phyloP scores from a whole-genome alignment of 2,888 invertebrate species.

The Timema cristinae region DNA sequence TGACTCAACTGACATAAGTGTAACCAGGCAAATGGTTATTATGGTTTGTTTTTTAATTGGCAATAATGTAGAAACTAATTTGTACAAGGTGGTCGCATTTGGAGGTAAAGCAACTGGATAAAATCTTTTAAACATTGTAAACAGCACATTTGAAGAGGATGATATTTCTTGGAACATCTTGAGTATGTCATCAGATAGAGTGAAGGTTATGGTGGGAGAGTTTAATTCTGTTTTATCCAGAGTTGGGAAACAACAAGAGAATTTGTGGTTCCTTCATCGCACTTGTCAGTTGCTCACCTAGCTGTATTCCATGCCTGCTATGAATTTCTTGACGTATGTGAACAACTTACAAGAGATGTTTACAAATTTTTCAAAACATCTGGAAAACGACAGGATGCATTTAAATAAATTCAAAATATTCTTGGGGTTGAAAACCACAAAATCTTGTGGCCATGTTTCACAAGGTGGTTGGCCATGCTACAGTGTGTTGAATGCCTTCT shows the following conservation, averaged over 20 bases:
- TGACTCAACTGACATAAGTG: slow-evolving; percentile 6
- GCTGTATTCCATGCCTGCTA: slow-evolving; percentile 14
- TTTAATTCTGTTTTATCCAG: slow-evolving; percentile 9
- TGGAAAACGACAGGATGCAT: slow-evolving; percentile 9
- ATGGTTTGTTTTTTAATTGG: neutral
- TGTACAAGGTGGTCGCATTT: slow-evolving; percentile 2
- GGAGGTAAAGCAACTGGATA: neutral
- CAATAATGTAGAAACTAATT: neutral
- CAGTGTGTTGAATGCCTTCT: slow-evolving; percentile 11
- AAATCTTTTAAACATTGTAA: neutral
- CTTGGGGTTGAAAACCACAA: slow-evolving; percentile 6
- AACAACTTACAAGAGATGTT: slow-evolving; percentile 14
- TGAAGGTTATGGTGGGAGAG: neutral
- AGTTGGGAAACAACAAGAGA: slow-evolving; percentile 4
- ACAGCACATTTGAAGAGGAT: neutral
- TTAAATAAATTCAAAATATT: neutral
- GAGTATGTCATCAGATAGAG: slow-evolving; percentile 2
- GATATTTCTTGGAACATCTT: neutral
- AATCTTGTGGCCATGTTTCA: slow-evolving; percentile 12
- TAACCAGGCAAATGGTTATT: neutral
- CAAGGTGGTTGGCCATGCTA: slow-evolving; percentile 16
- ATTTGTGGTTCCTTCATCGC: neutral
- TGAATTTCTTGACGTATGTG: slow-evolving; percentile 14
- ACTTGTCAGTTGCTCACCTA: slow-evolving; percentile 4
- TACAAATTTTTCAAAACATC: slow-evolving; percentile 11